Base-by-base conservation (phyloP, 2,113 vertebrate genomes). In the Menura novaehollandiae region DNA sequence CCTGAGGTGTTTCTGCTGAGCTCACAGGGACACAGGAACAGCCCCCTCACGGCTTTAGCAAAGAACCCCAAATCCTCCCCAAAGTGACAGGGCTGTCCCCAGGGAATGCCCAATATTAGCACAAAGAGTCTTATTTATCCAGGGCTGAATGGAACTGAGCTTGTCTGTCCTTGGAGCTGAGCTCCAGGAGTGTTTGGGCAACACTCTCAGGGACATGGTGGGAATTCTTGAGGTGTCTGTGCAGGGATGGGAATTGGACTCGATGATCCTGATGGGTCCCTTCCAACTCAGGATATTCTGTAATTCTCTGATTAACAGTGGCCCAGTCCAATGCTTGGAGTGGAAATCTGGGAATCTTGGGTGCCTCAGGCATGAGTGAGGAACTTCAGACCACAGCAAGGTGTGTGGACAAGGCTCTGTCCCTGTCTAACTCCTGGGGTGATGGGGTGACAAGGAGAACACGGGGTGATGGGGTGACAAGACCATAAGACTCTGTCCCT, bases 251-350 rank as follows among this genome's bases (percentile, higher is more conserved):
- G 24, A 30, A 16, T 0, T 74, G 60, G 46, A 18, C 28, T 62
- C 1, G 0, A 15, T 32, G 39, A 35, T 47, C n/a, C 55, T 43
- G 30, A 35, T 41, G 30, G 24, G 17, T 11, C 17, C n/a, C 30
- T 69, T 69, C 44, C 55, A 41, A 39, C 39, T 47, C 46, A 69
- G 55, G 47, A 43, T 26, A 18, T 32, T 47, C 39, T 17, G 5
- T 39, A 28, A 21, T 28, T 69, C 22, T 47, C n/a, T 47, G 62
- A 24, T 47, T 33, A 41, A 23, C 8, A 73, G 60, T 53, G 28
- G 11, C 69, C 68, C 74, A 88, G 72, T 53, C 83, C 44, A 2
- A 11, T 33, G 6, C 56, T 84, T 85, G 67, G 44, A 79, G 59
- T 67, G 74, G 69, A 72, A 72, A 85, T 39, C 47, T 52, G 86